Conservation (phyloP, 2,888 invertebrate species). For the Miltochrista miniata region DNA sequence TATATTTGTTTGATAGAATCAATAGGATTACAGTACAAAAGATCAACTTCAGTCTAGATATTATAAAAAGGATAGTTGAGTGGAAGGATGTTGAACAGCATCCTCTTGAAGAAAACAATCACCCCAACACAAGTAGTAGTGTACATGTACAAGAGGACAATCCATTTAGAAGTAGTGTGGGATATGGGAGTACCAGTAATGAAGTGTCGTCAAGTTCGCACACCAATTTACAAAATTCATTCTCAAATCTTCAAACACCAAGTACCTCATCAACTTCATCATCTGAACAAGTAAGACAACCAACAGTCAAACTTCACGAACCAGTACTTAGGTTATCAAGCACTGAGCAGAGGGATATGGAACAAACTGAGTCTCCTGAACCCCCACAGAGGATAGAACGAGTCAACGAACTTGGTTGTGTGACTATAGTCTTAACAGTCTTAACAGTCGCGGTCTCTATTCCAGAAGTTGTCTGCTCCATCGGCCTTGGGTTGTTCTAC, state of each 20-base stretch:
- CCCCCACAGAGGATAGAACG: conserved; percentile 68
- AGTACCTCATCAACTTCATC: conserved; percentile 69
- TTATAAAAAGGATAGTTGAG: conserved; percentile 93
- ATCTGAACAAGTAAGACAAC: conserved; percentile 47
- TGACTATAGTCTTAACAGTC: conserved; percentile 86
- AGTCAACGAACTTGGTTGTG: conserved; percentile 80
- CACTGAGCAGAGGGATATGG: conserved; percentile 54
- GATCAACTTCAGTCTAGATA: conserved; percentile 92
- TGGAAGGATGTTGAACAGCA: conserved; percentile 93
- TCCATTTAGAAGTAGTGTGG: conserved; percentile 68
- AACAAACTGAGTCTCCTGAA: conserved; percentile 60
- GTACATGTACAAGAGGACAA: conserved; percentile 73
- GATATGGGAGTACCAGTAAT: conserved; percentile 51
- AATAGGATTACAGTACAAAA: conserved; percentile 88
- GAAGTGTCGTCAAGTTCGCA: conserved; percentile 62
- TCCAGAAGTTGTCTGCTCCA: no score
- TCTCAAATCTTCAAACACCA: conserved; percentile 76
- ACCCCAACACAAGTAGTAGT: conserved; percentile 62
- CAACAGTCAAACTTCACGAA: conserved; percentile 66
- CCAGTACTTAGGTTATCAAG: conserved; percentile 68
- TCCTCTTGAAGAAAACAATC: conserved; percentile 88
- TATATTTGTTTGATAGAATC: conserved; percentile 86
- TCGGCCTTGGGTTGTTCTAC: no score
- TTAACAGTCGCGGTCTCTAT: no score
- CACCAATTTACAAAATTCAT: conserved; percentile 70